Evolutionary conservation across 23 tunicate species (phyloP), one percentile per base, ranked within the genome.

Genomic region (Ciona savignyi): DNA sequence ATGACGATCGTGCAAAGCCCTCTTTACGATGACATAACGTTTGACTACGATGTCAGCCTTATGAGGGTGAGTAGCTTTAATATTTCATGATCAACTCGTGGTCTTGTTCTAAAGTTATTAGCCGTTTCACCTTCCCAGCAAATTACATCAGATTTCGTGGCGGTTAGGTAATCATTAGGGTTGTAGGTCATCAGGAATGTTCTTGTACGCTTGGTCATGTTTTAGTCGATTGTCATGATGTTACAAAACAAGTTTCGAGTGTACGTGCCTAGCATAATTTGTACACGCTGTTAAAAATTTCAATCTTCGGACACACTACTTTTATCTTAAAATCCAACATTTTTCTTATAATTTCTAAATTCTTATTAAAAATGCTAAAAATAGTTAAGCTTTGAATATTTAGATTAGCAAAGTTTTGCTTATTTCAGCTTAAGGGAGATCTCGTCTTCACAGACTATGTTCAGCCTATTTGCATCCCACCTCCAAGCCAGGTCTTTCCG

Each of bases 391-490:
- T n/a, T n/a, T n/a, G n/a, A n/a, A n/a, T n/a, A n/a, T n/a, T n/a
- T n/a, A n/a, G n/a, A n/a, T n/a, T n/a, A n/a, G n/a, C n/a, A n/a
- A n/a, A n/a, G n/a, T n/a, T 69, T 25, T 29, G 27, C 29, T 49
- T 32, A 72, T 66, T 29, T 3, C 80, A 91, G 97, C 80, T 91
- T 0, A 76, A 76, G 25, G 23, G 62, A 1, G 32, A 60, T 3
- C 25, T 80, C 34, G 51, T 25, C 33, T 91, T 73, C 64, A 30
- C 86, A 3, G 27, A 65, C 6, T 29, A 24, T 68, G 77, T 82
- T 25, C 86, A 84, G 65, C 91, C 97, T 15, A 80, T 91, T 28
- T 91, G 97, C 65, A 3, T 91, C 21, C 97, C 97, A 21, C 80
- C 76, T 25, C 67, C 33, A 30, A 51, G 66, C 34, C 68, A 65